Evolutionary conservation across 2,797 vertebrate genomes (phyloP).

Genomic region (Chiroxiphia lanceolata): DNA sequence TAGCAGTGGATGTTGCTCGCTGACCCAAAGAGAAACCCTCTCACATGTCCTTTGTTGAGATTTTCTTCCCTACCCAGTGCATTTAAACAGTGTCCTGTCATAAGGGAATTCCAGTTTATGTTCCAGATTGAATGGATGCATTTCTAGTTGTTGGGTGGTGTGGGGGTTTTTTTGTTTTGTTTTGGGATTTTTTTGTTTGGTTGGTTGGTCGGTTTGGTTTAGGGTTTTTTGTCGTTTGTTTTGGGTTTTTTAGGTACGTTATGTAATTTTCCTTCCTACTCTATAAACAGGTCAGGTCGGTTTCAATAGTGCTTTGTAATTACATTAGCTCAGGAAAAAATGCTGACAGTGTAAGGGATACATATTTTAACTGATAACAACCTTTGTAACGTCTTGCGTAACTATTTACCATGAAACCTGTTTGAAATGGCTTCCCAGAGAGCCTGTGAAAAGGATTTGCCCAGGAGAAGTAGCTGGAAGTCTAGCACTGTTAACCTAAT

Average conservation of each 20-base stretch:
- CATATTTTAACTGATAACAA: slow-evolving; percentile 8
- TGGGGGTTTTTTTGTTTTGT: not conserved
- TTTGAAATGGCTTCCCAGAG: not conserved
- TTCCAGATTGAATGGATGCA: not conserved
- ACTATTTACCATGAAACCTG: slow-evolving; percentile 22
- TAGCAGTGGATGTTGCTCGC: rapidly evolving
- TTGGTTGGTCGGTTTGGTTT: not conserved
- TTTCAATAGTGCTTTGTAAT: slow-evolving; percentile 43
- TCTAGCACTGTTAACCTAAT: not conserved
- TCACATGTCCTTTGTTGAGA: not conserved
- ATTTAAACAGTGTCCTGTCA: not conserved
- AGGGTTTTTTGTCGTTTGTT: not conserved
- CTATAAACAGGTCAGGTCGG: slow-evolving; percentile 32
- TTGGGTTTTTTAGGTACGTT: not conserved
- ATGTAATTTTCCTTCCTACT: slow-evolving; percentile 14
- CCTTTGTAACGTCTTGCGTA: not conserved
- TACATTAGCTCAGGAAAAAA: not conserved
- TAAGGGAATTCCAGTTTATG: not conserved
- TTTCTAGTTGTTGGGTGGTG: not conserved
- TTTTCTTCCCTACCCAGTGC: not conserved
- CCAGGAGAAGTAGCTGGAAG: not conserved
- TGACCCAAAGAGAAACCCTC: not conserved
- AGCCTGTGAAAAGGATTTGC: not conserved
- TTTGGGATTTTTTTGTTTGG: not conserved
- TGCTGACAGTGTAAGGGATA: slow-evolving; percentile 9